phyloP scores from a whole-genome alignment of 2,888 invertebrate genomes.

The Aphidoletes aphidimyza region DNA sequence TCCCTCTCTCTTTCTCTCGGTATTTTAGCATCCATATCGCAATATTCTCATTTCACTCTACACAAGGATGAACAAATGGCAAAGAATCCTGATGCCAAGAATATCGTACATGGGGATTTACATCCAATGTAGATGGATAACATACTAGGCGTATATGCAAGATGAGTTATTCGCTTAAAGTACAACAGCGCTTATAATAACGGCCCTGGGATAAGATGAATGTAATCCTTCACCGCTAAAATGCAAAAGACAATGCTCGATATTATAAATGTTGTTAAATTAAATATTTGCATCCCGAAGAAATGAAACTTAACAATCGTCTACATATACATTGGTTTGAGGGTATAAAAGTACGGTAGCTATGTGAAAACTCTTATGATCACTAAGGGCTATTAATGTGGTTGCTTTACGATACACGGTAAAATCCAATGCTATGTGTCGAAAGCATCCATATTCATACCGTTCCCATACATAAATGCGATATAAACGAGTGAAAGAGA shows the following conservation, averaged over 20 bases:
- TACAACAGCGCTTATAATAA: neutral
- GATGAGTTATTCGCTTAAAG: slow-evolving; percentile 10
- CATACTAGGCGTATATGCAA: slow-evolving; percentile 9
- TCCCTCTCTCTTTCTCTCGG: neutral
- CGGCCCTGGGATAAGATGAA: slow-evolving; percentile 31
- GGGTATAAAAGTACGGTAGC: neutral
- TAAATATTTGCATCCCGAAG: slow-evolving; percentile 30
- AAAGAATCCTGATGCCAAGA: too few relatives aligned
- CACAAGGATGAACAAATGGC: too few relatives aligned
- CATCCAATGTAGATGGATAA: too few relatives aligned
- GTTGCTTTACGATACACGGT: too few relatives aligned
- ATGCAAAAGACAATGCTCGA: slow-evolving; percentile 19
- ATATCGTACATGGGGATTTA: too few relatives aligned
- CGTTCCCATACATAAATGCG: too few relatives aligned
- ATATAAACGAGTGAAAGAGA: too few relatives aligned
- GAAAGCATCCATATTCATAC: neutral
- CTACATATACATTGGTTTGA: neutral
- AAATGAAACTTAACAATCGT: slow-evolving; percentile 1
- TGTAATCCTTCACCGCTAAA: slow-evolving; percentile 22
- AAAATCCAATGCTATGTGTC: too few relatives aligned
- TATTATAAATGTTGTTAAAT: slow-evolving; percentile 13
- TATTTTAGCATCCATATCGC: too few relatives aligned
- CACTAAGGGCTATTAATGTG: slow-evolving; percentile 24
- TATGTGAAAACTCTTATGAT: neutral
- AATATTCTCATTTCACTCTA: too few relatives aligned